Evolutionary conservation across 2,888 invertebrate genomes (phyloP).

Genomic region (Xanthia togata): DNA sequence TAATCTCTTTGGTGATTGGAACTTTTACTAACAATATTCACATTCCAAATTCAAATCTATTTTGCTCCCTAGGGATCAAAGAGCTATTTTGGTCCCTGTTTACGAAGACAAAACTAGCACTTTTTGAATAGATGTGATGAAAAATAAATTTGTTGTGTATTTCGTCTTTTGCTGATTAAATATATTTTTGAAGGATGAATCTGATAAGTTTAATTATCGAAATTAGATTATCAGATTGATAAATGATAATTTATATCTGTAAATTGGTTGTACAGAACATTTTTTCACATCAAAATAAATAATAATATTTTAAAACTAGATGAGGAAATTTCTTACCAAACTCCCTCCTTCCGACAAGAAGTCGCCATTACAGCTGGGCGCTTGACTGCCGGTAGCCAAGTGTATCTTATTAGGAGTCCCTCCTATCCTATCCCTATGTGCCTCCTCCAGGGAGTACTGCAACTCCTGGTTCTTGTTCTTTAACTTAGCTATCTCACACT

Average conservation of each 20-base stretch:
- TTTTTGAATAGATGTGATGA: too few species aligned
- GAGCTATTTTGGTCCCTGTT: too few species aligned
- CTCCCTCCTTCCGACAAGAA: slow-evolving; percentile 91
- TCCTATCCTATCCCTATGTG: slow-evolving; percentile 84
- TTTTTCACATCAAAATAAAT: neutral
- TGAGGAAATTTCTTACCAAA: slow-evolving; percentile 82
- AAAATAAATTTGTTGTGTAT: neutral
- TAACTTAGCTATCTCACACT: slow-evolving; percentile 90
- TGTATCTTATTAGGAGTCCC: slow-evolving; percentile 81
- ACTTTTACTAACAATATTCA: too few species aligned
- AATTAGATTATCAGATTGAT: neutral
- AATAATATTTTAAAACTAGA: neutral
- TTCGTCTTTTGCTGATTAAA: neutral
- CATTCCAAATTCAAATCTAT: too few species aligned
- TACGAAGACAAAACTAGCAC: too few species aligned
- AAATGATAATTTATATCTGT: neutral
- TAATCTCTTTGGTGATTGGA: too few species aligned
- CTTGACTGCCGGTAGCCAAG: slow-evolving; percentile 84
- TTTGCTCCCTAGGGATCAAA: too few species aligned
- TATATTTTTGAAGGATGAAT: neutral
- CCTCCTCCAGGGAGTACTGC: slow-evolving; percentile 83
- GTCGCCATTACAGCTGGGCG: slow-evolving; percentile 87
- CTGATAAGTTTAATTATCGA: neutral
- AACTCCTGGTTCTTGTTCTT: slow-evolving; percentile 90
- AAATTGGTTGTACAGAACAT: neutral